These are phyloP conservation scores for Melanaphis sacchari DNA, from an alignment of 1,140 invertebrate genomes.

Conservation along the genomic window DNA sequence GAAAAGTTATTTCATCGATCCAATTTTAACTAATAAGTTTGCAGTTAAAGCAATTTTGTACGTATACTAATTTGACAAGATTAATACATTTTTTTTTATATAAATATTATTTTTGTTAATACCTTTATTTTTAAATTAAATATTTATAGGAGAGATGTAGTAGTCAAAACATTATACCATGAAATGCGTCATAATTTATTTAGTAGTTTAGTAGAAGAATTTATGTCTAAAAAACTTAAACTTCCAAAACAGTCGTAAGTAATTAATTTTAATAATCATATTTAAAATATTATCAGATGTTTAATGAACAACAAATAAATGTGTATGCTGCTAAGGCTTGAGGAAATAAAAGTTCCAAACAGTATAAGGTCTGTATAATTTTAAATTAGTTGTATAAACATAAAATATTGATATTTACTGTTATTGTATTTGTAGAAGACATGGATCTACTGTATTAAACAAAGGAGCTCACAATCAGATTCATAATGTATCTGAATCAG, in stretches of 20 bases:
- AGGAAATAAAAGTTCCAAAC: background rate
- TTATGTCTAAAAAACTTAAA: slow-evolving; percentile 33
- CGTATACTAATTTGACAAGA: background rate
- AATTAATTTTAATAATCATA: background rate
- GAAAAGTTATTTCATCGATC: slow-evolving; percentile 72
- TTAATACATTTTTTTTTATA: too few relatives aligned
- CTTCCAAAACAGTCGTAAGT: slow-evolving; percentile 29
- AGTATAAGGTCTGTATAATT: background rate
- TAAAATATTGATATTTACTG: background rate
- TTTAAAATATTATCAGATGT: background rate
- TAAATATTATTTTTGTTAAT: background rate
- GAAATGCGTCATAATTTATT: slow-evolving; percentile 5
- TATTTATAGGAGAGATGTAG: background rate
- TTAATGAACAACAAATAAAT: background rate
- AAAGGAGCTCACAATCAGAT: background rate
- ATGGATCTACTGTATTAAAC: background rate
- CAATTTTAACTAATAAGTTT: slow-evolving; percentile 63
- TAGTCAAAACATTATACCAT: slow-evolving; percentile 29
- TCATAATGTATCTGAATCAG: slow-evolving; percentile 21
- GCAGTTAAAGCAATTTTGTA: slow-evolving; percentile 39
- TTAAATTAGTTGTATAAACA: background rate
- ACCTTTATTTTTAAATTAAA: background rate
- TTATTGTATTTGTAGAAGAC: background rate
- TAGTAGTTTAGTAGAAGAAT: background rate
- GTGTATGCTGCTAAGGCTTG: background rate